Percentiles rank a stretch among this genome's conserved stretches.
Conservation (phyloP, 1,140 invertebrate genomes). For the Melipona quadrifasciata region DNA sequence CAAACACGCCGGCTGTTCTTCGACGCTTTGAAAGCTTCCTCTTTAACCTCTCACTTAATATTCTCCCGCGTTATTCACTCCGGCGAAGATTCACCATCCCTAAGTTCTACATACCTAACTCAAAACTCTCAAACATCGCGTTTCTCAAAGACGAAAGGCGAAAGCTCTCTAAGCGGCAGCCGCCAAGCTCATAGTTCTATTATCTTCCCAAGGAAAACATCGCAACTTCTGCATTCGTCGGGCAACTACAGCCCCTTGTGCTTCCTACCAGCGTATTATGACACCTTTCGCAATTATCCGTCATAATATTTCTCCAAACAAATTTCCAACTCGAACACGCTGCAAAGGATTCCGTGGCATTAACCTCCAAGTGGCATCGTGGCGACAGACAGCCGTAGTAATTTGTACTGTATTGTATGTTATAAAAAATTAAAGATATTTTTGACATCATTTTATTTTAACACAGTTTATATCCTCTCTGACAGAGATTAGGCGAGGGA, state of each 20-base stretch:
- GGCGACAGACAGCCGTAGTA: too few relatives aligned
- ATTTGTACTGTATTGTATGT: too few relatives aligned
- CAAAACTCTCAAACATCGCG: neutral
- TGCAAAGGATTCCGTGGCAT: neutral
- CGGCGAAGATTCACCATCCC: neutral
- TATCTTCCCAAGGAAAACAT: constrained; percentile 3
- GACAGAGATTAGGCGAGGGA: too few relatives aligned
- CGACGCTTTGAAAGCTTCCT: constrained; percentile 1
- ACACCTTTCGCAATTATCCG: neutral
- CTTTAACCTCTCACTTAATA: constrained; percentile 19
- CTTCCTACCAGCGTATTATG: neutral
- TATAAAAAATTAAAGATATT: too few relatives aligned
- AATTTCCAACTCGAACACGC: neutral
- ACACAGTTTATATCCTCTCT: too few relatives aligned
- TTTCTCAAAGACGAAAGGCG: constrained; percentile 19
- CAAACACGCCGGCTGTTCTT: neutral
- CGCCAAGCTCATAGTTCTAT: neutral
- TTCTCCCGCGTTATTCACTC: constrained; percentile 8
- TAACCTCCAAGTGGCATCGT: neutral
- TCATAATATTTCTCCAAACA: neutral
- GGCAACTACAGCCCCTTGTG: neutral
- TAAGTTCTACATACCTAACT: neutral
- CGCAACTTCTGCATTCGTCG: neutral
- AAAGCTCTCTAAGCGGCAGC: neutral
- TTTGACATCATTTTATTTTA: too few relatives aligned